Conservation (phyloP, 37 sponge, comb jelly and placozoan genomes). For the Cladorhizidae sp. region DNA sequence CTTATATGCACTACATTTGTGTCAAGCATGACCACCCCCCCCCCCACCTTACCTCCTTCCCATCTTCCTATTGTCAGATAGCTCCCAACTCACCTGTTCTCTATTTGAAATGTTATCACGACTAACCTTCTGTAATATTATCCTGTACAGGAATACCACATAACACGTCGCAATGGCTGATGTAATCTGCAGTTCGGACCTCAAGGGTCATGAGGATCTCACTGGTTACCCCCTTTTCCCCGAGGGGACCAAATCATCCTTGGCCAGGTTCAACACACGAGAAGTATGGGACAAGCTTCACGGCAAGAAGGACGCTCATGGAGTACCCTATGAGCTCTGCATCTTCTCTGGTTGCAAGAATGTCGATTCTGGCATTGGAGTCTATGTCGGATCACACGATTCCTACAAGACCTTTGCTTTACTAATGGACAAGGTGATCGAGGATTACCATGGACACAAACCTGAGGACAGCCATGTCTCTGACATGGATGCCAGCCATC, state of each 20-base stretch:
- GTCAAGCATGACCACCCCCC: too few relatives aligned
- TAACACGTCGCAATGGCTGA: too few relatives aligned
- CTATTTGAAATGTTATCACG: too few relatives aligned
- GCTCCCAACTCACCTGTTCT: too few relatives aligned
- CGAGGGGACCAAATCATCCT: not conserved
- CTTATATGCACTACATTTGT: too few relatives aligned
- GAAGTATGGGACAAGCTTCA: slow-evolving; percentile 10
- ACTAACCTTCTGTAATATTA: too few relatives aligned
- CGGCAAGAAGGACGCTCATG: slow-evolving; percentile 20
- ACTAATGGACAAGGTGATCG: slow-evolving; percentile 74
- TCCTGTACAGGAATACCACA: too few relatives aligned
- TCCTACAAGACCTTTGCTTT: slow-evolving; percentile 70
- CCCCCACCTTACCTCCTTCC: too few relatives aligned
- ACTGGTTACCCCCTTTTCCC: slow-evolving; percentile 2
- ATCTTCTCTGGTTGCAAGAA: slow-evolving; percentile 30
- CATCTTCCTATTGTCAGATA: too few relatives aligned
- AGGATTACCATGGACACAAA: slow-evolving; percentile 67
- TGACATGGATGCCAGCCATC: slow-evolving; percentile 60
- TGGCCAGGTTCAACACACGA: slow-evolving; percentile 3
- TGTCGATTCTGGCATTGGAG: slow-evolving; percentile 1
- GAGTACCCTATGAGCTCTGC: not conserved
- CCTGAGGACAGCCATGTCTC: slow-evolving; percentile 57
- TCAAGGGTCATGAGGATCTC: not conserved
- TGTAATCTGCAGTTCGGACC: not conserved
- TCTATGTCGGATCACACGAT: slow-evolving; percentile 82